Conservation (phyloP, 2,888 invertebrate genomes). For the Drosophila merina region DNA sequence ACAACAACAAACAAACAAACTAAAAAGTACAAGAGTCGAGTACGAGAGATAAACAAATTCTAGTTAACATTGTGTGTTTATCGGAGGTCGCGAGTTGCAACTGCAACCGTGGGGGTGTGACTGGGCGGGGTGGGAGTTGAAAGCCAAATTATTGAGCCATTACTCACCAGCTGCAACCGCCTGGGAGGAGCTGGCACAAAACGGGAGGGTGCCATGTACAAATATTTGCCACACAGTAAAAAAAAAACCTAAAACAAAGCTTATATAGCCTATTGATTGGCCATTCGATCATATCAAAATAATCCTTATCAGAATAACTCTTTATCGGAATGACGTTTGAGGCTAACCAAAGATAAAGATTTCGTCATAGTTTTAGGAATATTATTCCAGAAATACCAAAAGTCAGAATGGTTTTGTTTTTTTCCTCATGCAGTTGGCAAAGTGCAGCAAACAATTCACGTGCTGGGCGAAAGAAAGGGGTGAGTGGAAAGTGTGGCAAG, state of each 20-base stretch:
- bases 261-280: conserved; percentile 11
- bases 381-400: background rate
- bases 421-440: conserved; percentile 26
- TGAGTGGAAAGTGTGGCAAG: background rate
- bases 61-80: conserved; percentile 70
- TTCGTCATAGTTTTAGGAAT: background rate
- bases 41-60: conserved; percentile 71
- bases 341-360: conserved; percentile 14
- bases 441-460: conserved; percentile 62
- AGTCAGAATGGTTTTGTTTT: background rate
- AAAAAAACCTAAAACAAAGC: background rate
- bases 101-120: conserved; percentile 5
- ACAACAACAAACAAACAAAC: conserved; percentile 11
- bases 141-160: conserved; percentile 73
- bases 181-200: background rate
- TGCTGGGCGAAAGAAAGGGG: conserved; percentile 29
- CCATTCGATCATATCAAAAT: background rate
- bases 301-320: conserved; percentile 4
- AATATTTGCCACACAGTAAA: conserved; percentile 45
- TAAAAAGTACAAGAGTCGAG: conserved; percentile 42
- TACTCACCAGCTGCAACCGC: conserved; percentile 59
- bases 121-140: conserved; percentile 10
- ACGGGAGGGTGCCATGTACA: conserved; percentile 10
- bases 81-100: conserved; percentile 38
- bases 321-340: conserved; percentile 7